Conservation (phyloP, 2,888 invertebrate species). For the Bellardia bayeri region DNA sequence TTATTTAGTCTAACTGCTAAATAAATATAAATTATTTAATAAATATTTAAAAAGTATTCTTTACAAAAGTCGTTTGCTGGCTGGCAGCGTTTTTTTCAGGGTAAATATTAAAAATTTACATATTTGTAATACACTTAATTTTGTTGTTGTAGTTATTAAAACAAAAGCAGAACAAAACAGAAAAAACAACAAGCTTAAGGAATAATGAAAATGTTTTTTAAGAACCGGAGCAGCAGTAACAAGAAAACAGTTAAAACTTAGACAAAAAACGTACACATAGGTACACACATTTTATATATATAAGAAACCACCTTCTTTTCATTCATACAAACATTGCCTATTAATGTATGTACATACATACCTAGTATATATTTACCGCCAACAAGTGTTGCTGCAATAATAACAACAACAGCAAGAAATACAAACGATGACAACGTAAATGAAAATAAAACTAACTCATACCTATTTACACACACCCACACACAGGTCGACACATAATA, state of each 20-base stretch:
- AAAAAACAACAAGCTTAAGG: background rate
- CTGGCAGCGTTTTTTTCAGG: background rate
- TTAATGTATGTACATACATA: background rate
- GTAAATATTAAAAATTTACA: background rate
- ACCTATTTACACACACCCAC: slow-evolving; percentile 27
- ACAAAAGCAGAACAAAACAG: background rate
- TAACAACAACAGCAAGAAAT: slow-evolving; percentile 3
- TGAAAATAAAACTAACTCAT: slow-evolving; percentile 26
- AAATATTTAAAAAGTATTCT: slow-evolving; percentile 4
- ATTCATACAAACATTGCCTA: background rate
- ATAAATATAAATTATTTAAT: slow-evolving; percentile 35
- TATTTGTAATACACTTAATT: background rate
- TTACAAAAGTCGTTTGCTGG: too few species aligned
- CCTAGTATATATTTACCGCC: slow-evolving; percentile 32
- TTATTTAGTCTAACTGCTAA: slow-evolving; percentile 5
- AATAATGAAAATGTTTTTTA: background rate
- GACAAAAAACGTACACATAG: background rate
- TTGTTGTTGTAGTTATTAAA: background rate
- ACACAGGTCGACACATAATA: background rate
- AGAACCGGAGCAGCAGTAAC: background rate
- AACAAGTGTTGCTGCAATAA: slow-evolving; percentile 50
- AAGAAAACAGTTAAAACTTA: background rate
- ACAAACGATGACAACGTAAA: slow-evolving; percentile 9
- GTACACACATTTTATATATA: slow-evolving; percentile 1
- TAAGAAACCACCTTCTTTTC: slow-evolving; percentile 14